Base-by-base conservation (phyloP, 1,140 invertebrate species). In the Eulimnadia texana region DNA sequence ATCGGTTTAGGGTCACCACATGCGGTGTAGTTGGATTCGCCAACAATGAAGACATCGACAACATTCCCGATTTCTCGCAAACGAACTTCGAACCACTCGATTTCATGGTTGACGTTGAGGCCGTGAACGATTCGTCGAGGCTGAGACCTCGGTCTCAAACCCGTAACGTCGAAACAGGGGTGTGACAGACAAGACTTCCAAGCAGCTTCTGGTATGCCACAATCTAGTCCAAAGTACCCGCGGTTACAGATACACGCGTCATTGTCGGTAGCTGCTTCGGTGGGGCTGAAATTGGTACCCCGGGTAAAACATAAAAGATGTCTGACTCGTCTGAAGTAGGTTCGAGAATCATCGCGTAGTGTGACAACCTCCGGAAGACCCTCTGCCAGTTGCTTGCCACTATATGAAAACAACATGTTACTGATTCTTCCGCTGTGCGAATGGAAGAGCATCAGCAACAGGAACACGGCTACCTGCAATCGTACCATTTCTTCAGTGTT, bases 31-130 rank as follows among this genome's bases (percentile, higher is more conserved):
- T 75, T 77, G 25, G 73, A 75, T 67, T 82, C 79, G 64, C 76
- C 79, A 27, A 84, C 71, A 60, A 84, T 74, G 70, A 83, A 84
- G 57, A 80, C 75, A 68, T 84, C 82, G 10, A 84, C 78, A 55
- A 81, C 76, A 28, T 77, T 68, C 47, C 76, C 72, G 3, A 84
- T 69, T 63, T 82, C 79, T 63, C 78, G 75, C 50, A 84, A 71
- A 66, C 78, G 76, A 25, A 82, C 76, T 65, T 84, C 81, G 20
- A 69, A 66, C 29, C 67, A 62, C 11, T 66, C 68, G 53, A 66
- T 64, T 59, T 69, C 68, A 53, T 69, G 67, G 55, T 68, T 65
- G n/a, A 69, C 63, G 24, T 65, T 64, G 9, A 69, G 42, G 3
- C 63, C 68, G 42, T 69, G 66, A 53, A 69, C 65, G 13, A 68